These are phyloP conservation scores for Saccostrea glomerata DNA, from an alignment of 1,140 invertebrate genomes.

Conservation along the genomic window DNA sequence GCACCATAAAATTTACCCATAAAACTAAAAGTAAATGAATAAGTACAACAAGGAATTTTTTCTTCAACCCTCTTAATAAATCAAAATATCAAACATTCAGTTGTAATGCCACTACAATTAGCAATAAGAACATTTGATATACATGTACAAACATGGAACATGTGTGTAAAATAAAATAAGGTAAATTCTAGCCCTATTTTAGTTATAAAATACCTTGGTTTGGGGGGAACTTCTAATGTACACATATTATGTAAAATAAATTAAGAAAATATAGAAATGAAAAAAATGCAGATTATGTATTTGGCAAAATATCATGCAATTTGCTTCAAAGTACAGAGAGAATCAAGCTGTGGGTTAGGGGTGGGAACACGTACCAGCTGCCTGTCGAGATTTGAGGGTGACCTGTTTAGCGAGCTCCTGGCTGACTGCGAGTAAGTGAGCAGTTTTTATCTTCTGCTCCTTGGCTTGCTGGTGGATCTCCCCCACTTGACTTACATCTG, in stretches of 20 bases:
- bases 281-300: background rate
- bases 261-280: background rate
- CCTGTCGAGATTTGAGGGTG: constrained; percentile 95
- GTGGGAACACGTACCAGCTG: constrained; percentile 85
- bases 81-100: too few species aligned
- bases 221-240: background rate
- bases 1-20: background rate
- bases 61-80: too few species aligned
- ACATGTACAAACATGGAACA: background rate
- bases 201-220: background rate
- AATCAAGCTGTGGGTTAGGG: background rate
- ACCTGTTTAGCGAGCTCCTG: constrained; percentile 95
- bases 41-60: too few species aligned
- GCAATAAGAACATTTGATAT: background rate
- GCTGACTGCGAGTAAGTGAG: constrained; percentile 92
- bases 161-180: background rate
- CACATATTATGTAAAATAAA: background rate
- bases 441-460: constrained; percentile 91
- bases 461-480: constrained; percentile 81
- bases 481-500: constrained; percentile 64
- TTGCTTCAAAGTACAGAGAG: background rate
- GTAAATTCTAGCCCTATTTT: background rate
- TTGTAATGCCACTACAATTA: too few species aligned
- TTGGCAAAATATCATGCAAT: constrained; percentile 18
- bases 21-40: too few species aligned